phyloP scores from a whole-genome alignment of 1,140 invertebrate species.

The Ostrea denselamellosa region DNA sequence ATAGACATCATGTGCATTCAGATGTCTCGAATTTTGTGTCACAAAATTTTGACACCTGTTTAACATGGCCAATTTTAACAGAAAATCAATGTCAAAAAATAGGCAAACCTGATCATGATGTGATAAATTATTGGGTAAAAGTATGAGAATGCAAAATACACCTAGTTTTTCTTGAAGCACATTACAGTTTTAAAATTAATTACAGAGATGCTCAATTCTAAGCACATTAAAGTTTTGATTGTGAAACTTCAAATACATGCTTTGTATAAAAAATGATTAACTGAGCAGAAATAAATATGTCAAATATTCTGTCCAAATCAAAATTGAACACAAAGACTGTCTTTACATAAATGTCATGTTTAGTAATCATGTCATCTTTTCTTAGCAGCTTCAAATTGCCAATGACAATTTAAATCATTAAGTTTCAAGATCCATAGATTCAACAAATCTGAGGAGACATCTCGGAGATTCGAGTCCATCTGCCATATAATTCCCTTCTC shows the following conservation, averaged over 20 bases:
- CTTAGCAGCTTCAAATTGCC: not conserved
- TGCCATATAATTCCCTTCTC: not conserved
- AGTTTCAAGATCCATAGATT: not conserved
- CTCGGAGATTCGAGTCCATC: not conserved
- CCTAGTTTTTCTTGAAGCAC: no score
- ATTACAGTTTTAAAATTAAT: no score
- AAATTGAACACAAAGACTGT: no score
- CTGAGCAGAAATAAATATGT: no score
- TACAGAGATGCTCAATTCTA: no score
- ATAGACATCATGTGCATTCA: slow-evolving; percentile 29
- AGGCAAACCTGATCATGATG: not conserved
- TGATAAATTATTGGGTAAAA: not conserved
- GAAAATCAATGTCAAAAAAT: slow-evolving; percentile 30
- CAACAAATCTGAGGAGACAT: not conserved
- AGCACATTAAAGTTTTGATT: no score
- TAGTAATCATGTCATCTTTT: no score
- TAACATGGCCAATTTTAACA: not conserved
- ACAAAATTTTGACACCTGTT: slow-evolving; percentile 38
- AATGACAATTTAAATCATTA: not conserved
- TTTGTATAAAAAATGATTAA: no score
- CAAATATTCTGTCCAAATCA: no score
- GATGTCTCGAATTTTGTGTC: not conserved
- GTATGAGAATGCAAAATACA: not conserved
- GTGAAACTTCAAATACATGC: no score
- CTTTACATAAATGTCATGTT: no score